Conservation (phyloP, 2,888 invertebrate species). For the Drosophila suboccidentalis region DNA sequence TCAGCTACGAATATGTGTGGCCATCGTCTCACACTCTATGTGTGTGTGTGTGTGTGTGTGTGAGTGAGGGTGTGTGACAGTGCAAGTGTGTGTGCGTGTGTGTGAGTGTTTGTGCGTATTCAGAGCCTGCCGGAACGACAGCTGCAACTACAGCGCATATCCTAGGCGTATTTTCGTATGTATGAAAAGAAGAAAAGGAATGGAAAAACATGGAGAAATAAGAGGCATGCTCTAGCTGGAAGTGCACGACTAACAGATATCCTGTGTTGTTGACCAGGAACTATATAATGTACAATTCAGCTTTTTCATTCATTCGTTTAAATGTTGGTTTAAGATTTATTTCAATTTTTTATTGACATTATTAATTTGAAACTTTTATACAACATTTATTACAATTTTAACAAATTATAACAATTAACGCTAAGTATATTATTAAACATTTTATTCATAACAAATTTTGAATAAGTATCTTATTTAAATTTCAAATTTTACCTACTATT, state of each 20-base stretch:
- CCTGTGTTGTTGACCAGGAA: background rate
- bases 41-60: constrained; percentile 5
- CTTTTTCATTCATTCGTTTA: too few relatives aligned
- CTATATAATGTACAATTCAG: too few relatives aligned
- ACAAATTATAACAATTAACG: too few relatives aligned
- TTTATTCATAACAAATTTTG: too few relatives aligned
- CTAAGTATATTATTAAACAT: too few relatives aligned
- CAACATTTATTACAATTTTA: too few relatives aligned
- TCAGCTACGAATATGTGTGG: constrained; percentile 41
- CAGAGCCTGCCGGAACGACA: constrained; percentile 40
- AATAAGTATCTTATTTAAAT: too few relatives aligned
- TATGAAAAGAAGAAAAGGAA: constrained; percentile 5
- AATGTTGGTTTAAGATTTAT: too few relatives aligned
- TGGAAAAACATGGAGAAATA: background rate
- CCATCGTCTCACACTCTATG: constrained; percentile 11
- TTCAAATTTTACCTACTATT: too few relatives aligned
- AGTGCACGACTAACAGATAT: constrained; percentile 14
- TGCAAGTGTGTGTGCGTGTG: background rate
- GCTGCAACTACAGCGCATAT: constrained; percentile 55
- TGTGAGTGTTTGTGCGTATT: constrained; percentile 29
- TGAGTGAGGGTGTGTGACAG: constrained; percentile 1
- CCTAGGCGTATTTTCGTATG: constrained; percentile 26
- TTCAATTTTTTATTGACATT: too few relatives aligned
- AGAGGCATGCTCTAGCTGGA: background rate
- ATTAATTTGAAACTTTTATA: too few relatives aligned